A percentile compares a stretch with the other conserved stretches of the same genome.
Conservation (phyloP, 2,888 invertebrate genomes). For the Heteromyza rotundicornis region DNA sequence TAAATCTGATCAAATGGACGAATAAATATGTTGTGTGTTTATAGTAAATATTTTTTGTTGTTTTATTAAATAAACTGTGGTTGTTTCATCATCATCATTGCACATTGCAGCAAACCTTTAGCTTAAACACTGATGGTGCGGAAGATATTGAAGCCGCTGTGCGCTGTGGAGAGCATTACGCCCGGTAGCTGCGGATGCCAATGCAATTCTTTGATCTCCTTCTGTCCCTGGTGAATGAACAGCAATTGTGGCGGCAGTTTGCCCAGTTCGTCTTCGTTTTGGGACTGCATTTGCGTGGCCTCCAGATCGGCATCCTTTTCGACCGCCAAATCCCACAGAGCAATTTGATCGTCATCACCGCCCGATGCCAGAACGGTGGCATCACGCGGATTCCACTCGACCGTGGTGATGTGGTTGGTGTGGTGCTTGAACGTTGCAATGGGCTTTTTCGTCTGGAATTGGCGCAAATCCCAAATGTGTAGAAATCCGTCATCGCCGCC, state of each 20-base stretch:
- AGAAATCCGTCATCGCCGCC: constrained; percentile 96
- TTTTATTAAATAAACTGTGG: constrained; percentile 1
- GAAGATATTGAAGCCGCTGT: constrained; percentile 96
- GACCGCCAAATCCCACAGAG: constrained; percentile 94
- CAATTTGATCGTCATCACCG: constrained; percentile 94
- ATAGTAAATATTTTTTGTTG: background rate
- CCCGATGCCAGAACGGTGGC: constrained; percentile 91
- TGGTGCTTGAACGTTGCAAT: constrained; percentile 97
- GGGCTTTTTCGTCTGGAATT: constrained; percentile 78
- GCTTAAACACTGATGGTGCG: constrained; percentile 92
- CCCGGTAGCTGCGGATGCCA: constrained; percentile 98
- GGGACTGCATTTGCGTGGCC: constrained; percentile 66
- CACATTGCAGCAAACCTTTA: background rate
- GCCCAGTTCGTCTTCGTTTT: constrained; percentile 74
- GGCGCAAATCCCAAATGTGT: constrained; percentile 94
- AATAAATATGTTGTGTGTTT: background rate
- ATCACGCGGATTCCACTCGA: constrained; percentile 97
- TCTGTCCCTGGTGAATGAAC: constrained; percentile 98
- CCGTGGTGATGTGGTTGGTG: constrained; percentile 88
- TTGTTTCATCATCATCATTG: no score
- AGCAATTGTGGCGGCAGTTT: constrained; percentile 92
- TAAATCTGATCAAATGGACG: constrained; percentile 15
- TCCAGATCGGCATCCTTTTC: constrained; percentile 75
- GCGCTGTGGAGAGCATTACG: constrained; percentile 90
- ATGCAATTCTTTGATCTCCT: constrained; percentile 96